A percentile compares a stretch with the other conserved stretches of the same genome.
phyloP scores from a whole-genome alignment of 2,888 invertebrate species.

The Volucella inanis region DNA sequence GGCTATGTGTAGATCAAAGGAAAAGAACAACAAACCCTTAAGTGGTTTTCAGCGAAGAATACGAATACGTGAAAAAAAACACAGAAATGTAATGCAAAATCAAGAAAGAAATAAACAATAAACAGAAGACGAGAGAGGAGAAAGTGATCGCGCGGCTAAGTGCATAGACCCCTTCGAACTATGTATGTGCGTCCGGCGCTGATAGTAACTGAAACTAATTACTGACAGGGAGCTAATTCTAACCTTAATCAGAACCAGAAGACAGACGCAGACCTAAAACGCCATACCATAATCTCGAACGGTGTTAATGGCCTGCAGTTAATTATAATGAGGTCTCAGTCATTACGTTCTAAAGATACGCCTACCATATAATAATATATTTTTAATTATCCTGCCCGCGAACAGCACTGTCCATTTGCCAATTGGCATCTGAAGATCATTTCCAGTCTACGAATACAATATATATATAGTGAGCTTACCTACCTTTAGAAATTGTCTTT shows the following conservation, averaged over 20 bases:
- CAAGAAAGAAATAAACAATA: constrained; percentile 75
- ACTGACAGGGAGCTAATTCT: constrained; percentile 16
- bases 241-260: constrained; percentile 35
- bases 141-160: constrained; percentile 67
- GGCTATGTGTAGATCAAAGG: constrained; percentile 45
- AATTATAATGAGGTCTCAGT: constrained; percentile 37
- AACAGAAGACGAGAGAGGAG: constrained; percentile 63
- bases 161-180: constrained; percentile 66
- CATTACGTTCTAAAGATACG: background rate
- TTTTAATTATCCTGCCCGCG: too few species aligned
- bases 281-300: constrained; percentile 11
- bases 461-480: background rate
- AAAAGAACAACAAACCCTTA: constrained; percentile 54
- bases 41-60: constrained; percentile 76
- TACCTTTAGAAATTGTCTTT: too few species aligned
- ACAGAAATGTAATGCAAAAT: constrained; percentile 74
- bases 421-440: too few species aligned
- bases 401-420: too few species aligned
- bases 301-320: constrained; percentile 55
- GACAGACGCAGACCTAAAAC: background rate
- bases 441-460: too few species aligned
- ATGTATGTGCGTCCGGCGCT: constrained; percentile 29
- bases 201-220: constrained; percentile 60
- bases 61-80: constrained; percentile 73
- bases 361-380: background rate